Conservation (phyloP, 2,888 invertebrate genomes). For the Andrena fulva region DNA sequence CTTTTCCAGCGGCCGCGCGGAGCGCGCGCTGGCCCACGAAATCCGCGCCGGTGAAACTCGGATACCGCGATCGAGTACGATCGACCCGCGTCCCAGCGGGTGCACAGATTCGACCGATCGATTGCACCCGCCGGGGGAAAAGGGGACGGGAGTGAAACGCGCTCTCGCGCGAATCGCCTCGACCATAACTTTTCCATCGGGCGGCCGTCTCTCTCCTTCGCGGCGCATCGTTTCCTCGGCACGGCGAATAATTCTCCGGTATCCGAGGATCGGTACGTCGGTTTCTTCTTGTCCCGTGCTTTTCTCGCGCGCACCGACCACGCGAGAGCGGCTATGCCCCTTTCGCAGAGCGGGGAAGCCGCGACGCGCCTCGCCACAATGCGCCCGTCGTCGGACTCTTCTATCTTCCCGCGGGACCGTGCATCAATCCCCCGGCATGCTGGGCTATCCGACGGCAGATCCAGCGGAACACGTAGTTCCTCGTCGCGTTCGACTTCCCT, state of each 20-base stretch:
- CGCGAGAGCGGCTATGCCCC: too few relatives aligned
- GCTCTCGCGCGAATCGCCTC: not conserved
- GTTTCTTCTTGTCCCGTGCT: constrained; percentile 45
- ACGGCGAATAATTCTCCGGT: constrained; percentile 55
- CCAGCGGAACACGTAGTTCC: constrained; percentile 42
- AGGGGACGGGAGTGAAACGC: constrained; percentile 24
- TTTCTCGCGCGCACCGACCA: constrained; percentile 8
- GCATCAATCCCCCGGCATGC: constrained; percentile 69
- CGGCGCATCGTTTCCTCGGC: constrained; percentile 25
- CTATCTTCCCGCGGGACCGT: constrained; percentile 36
- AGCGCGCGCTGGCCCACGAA: constrained; percentile 5
- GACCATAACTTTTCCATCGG: constrained; percentile 40
- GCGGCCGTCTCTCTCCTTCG: not conserved
- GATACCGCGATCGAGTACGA: constrained; percentile 34
- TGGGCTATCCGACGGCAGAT: constrained; percentile 60
- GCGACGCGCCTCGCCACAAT: not conserved
- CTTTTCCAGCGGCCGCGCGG: constrained; percentile 22
- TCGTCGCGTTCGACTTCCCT: constrained; percentile 27
- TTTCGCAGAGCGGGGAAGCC: too few relatives aligned
- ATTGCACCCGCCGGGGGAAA: constrained; percentile 23
- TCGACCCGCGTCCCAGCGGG: constrained; percentile 8
- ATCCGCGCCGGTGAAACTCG: constrained; percentile 39
- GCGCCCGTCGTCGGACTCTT: constrained; percentile 13
- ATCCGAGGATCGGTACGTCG: constrained; percentile 42
- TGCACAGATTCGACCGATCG: constrained; percentile 25